These are phyloP conservation scores for Pandemis corylana DNA, from an alignment of 2,888 invertebrate genomes.

Conservation along the genomic window DNA sequence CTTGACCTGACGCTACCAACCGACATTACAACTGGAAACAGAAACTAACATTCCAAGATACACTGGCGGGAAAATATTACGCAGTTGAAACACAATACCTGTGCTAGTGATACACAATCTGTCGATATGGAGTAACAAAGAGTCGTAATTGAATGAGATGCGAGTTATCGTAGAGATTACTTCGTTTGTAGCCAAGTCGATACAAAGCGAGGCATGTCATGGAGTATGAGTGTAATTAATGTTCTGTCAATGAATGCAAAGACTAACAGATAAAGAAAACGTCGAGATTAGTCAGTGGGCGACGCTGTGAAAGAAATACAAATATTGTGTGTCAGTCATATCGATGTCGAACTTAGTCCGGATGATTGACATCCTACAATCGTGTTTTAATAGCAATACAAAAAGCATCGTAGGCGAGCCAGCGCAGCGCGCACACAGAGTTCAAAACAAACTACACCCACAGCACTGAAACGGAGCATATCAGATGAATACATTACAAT, in stretches of 20 bases:
- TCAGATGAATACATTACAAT: conserved; percentile 21
- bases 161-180: conserved; percentile 53
- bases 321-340: conserved; percentile 63
- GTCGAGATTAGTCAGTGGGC: conserved; percentile 55
- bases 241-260: conserved; percentile 52
- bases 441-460: conserved; percentile 38
- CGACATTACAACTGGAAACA: conserved; percentile 5
- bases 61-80: conserved; percentile 53
- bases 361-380: conserved; percentile 64
- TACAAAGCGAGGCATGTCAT: conserved; percentile 14
- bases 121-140: conserved; percentile 54
- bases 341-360: conserved; percentile 53
- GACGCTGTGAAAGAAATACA: conserved; percentile 52
- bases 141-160: conserved; percentile 60
- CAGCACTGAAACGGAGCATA: conserved; percentile 14
- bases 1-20: conserved; percentile 38
- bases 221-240: conserved; percentile 50
- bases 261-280: conserved; percentile 53
- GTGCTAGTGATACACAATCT: conserved; percentile 48
- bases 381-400: conserved; percentile 61
- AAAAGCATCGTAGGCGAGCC: conserved; percentile 62
- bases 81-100: conserved; percentile 56
- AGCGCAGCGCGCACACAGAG: conserved; percentile 10
- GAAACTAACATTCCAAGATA: conserved; percentile 43
- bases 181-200: conserved; percentile 13